A percentile compares a stretch with the other conserved stretches of the same genome.
phyloP scores from a whole-genome alignment of 30 jellyfish, hydroid and myxozoan genomes.

The Pelagia noctiluca region DNA sequence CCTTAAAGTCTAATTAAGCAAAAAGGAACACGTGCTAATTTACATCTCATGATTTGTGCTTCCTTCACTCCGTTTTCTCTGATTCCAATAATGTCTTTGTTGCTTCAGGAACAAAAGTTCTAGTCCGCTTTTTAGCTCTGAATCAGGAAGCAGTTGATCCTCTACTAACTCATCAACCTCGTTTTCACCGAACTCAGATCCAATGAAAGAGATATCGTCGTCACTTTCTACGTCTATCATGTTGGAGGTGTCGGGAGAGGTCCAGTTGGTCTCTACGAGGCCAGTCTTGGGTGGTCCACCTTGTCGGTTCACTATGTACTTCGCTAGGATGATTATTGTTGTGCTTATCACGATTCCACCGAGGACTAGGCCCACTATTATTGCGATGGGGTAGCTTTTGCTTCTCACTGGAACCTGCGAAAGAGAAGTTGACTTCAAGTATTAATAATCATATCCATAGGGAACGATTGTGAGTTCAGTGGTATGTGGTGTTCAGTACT shows the following conservation, averaged over 20 bases:
- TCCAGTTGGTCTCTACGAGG: constrained; percentile 71
- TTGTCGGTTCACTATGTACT: constrained; percentile 52
- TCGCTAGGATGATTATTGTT: constrained; percentile 74
- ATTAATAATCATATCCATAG: too few relatives aligned
- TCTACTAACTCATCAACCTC: constrained; percentile 87
- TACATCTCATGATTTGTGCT: constrained; percentile 50
- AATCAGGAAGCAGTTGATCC: constrained; percentile 92
- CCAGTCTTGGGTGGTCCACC: constrained; percentile 13
- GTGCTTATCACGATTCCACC: constrained; percentile 87
- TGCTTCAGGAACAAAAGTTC: constrained; percentile 89
- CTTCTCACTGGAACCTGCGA: constrained; percentile 78
- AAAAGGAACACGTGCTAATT: not conserved
- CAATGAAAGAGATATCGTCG: constrained; percentile 65
- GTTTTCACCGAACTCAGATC: constrained; percentile 80
- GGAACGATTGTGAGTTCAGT: too few relatives aligned
- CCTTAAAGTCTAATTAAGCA: too few relatives aligned
- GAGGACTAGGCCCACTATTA: constrained; percentile 85
- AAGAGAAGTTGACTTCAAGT: too few relatives aligned
- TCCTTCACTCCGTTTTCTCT: constrained; percentile 60
- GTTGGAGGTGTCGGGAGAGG: constrained; percentile 44
- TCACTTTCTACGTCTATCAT: constrained; percentile 55
- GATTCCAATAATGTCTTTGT: constrained; percentile 96
- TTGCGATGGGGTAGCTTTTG: constrained; percentile 81
- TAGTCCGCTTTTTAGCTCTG: constrained; percentile 87
- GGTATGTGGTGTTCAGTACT: too few relatives aligned